A percentile compares a stretch with the other conserved stretches of the same genome.
phyloP scores from a whole-genome alignment of 2,888 invertebrate genomes.

The Drosophila tanythrix region DNA sequence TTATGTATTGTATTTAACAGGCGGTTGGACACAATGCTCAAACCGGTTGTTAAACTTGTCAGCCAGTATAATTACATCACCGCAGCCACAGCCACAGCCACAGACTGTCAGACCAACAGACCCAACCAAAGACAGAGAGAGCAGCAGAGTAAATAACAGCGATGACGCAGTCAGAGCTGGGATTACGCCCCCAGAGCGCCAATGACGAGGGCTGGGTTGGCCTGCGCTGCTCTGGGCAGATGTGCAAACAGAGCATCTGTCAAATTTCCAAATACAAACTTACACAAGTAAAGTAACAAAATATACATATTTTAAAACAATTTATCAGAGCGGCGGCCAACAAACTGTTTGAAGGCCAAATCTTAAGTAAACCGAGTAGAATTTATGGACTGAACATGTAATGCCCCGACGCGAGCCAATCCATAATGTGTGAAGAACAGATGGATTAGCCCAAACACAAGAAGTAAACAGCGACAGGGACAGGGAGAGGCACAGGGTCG shows the following conservation, averaged over 20 bases:
- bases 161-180: constrained; percentile 25
- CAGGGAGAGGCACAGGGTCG: neutral
- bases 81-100: constrained; percentile 21
- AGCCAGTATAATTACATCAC: constrained; percentile 73
- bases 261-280: constrained; percentile 47
- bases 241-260: constrained; percentile 50
- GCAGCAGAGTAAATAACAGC: neutral
- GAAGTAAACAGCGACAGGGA: neutral
- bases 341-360: constrained; percentile 19
- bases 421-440: constrained; percentile 25
- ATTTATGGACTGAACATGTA: constrained; percentile 33
- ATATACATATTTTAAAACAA: constrained; percentile 15
- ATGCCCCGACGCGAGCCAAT: constrained; percentile 25
- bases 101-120: neutral
- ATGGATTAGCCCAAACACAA: constrained; percentile 18
- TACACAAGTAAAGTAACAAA: constrained; percentile 7
- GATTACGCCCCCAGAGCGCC: constrained; percentile 41
- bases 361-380: constrained; percentile 20
- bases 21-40: constrained; percentile 41
- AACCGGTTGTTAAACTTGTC: constrained; percentile 71
- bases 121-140: constrained; percentile 16
- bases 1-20: constrained; percentile 35
- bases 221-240: neutral
- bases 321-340: neutral
- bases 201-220: constrained; percentile 26